Conservation (phyloP, 2,113 vertebrate genomes). For the Burhinus oedicnemus region DNA sequence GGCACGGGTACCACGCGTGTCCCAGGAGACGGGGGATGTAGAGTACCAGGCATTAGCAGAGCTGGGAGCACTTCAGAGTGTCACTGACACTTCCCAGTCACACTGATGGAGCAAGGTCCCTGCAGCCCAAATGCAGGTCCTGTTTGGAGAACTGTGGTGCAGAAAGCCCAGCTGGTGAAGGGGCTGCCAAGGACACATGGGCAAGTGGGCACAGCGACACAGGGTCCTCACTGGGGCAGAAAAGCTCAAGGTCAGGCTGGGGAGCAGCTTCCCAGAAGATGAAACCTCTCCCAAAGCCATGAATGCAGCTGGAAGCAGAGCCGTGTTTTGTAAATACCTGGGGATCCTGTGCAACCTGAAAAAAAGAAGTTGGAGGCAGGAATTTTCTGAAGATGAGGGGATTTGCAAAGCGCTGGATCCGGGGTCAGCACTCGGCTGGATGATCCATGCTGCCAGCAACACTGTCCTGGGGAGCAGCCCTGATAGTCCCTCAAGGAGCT, state of each 20-base stretch:
- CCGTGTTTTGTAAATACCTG: slow-evolving; percentile 4
- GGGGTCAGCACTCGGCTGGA: not conserved
- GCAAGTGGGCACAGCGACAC: accelerated
- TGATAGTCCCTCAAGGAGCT: not conserved
- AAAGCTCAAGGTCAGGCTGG: not conserved
- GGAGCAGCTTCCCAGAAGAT: not conserved
- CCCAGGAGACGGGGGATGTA: not conserved
- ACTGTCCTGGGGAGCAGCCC: not conserved
- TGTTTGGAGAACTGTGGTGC: accelerated
- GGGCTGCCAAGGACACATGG: not conserved
- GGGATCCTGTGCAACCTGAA: not conserved
- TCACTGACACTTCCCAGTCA: accelerated
- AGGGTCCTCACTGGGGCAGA: not conserved
- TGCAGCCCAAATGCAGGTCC: not conserved
- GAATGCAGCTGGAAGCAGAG: not conserved
- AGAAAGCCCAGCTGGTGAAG: not conserved
- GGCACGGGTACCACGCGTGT: accelerated
- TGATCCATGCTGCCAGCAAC: not conserved
- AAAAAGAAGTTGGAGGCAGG: not conserved
- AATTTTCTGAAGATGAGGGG: not conserved
- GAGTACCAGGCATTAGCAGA: not conserved
- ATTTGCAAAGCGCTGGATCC: not conserved
- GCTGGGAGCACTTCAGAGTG: accelerated
- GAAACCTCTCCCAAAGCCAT: not conserved
- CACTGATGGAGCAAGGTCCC: not conserved